These are phyloP conservation scores for Mormyrops attenuatus DNA, from an alignment of 2,797 vertebrate species.

Conservation along the genomic window DNA sequence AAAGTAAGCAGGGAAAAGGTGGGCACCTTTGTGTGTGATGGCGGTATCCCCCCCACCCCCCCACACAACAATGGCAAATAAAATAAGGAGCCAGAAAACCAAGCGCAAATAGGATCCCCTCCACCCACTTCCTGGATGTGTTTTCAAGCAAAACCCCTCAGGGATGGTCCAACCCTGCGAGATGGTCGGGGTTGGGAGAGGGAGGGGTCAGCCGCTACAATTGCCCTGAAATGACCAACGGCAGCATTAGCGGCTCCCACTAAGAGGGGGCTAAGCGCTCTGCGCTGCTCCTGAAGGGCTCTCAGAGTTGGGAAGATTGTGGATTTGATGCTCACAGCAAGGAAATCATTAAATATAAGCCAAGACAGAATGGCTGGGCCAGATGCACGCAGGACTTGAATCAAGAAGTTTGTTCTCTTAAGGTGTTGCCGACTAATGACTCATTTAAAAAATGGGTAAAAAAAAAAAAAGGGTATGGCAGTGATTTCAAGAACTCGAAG, in stretches of 20 bases:
- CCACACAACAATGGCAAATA: background rate
- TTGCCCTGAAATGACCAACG: background rate
- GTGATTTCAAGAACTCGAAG: background rate
- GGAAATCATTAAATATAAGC: background rate
- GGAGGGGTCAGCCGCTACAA: background rate
- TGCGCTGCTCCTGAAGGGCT: background rate
- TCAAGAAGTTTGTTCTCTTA: background rate
- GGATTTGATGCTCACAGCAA: background rate
- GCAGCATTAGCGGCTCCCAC: background rate
- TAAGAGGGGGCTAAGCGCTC: background rate
- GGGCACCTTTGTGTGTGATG: background rate
- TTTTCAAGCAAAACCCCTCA: background rate
- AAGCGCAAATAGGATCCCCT: slow-evolving; percentile 13
- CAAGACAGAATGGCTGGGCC: background rate
- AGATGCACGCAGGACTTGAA: background rate
- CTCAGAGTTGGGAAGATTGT: background rate
- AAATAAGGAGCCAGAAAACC: background rate
- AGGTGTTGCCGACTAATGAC: background rate
- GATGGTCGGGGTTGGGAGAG: background rate
- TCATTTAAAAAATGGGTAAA: background rate
- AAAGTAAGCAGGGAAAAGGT: background rate
- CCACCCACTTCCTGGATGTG: slow-evolving; percentile 17
- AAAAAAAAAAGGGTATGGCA: background rate
- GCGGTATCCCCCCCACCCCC: too few relatives aligned
- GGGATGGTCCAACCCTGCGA: background rate